Evolutionary conservation across 1,140 invertebrate genomes (phyloP).

Genomic region (Maconellicoccus hirsutus): DNA sequence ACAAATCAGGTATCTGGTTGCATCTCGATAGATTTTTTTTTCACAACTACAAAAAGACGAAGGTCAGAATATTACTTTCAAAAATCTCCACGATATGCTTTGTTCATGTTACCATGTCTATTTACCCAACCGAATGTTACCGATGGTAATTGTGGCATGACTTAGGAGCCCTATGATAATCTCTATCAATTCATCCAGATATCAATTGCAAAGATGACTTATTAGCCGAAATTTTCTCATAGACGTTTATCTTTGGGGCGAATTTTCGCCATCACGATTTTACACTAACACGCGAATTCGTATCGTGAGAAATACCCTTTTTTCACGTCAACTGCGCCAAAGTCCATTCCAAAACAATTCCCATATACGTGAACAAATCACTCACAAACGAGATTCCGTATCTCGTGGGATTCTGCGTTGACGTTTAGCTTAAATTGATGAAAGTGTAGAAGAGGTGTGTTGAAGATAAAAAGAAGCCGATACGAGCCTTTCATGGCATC

Average conservation of each 20-base stretch:
- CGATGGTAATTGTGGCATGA: neutral
- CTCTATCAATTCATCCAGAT: neutral
- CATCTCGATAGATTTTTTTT: neutral
- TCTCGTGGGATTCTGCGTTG: neutral
- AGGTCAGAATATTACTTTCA: neutral
- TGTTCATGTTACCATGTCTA: neutral
- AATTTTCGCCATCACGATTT: too few relatives aligned
- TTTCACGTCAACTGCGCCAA: too few relatives aligned
- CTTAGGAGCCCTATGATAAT: neutral
- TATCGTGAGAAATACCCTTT: too few relatives aligned
- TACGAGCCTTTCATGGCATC: neutral
- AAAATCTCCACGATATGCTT: neutral
- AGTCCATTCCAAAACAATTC: too few relatives aligned
- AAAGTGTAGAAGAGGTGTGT: neutral
- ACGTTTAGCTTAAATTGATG: neutral
- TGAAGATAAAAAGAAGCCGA: neutral
- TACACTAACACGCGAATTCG: too few relatives aligned
- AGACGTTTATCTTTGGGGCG: too few relatives aligned
- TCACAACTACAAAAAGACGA: neutral
- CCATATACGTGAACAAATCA: too few relatives aligned
- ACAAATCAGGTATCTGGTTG: neutral
- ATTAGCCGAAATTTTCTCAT: too few relatives aligned
- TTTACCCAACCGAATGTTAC: neutral
- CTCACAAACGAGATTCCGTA: too few relatives aligned
- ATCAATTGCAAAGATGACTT: neutral